Base-by-base conservation (phyloP, 1,140 invertebrate species). In the Drosophila sechellia region DNA sequence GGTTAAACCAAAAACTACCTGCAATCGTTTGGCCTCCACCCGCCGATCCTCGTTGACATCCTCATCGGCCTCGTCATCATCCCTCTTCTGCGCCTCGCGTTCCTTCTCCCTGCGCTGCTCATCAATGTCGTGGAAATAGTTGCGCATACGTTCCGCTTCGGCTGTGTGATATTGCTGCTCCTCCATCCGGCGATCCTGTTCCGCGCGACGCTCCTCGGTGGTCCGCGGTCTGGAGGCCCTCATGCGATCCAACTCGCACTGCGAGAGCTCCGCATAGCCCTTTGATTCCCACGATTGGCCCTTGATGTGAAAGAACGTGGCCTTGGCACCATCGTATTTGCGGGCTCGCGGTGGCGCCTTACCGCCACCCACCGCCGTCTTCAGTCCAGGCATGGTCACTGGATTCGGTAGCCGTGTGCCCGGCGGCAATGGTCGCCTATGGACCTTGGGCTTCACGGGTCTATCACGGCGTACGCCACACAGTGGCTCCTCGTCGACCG, bases 261-360 rank as follows among this genome's bases (percentile, higher is more conserved):
- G 61, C 0, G 50, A 13, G 3, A 87, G 52, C 17, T 70, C 52
- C 1, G 77, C 79, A 25, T 52, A 89, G 0, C 84, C 84, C 39
- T 64, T 71, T 10, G 84, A 80, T 17, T 87, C 72, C 84, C 84
- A 87, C 0, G 84, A 75, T 31, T 54, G 79, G 4, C 84, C 84
- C 10, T 73, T 56, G 37, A 78, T 59, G 66, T 84, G 79, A 22
- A 87, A 87, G 34, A 80, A 84, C 6, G 79, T 87, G 5, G 84
- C 83, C 37, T 89, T 78, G 66, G 48, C 79, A 0, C 64, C 64
- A 5, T 68, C 64, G 22, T 68, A 77, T 13, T 61, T 58, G 5
- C 58, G 52, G 15, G 40, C 11, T 1, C 77, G 42, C 5, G 74
- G 25, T 5, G 60, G 39, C 1, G 68, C 68, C 17, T 76, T 76